Base-by-base conservation (phyloP, 1,140 invertebrate genomes). In the Heliconius hermathena region DNA sequence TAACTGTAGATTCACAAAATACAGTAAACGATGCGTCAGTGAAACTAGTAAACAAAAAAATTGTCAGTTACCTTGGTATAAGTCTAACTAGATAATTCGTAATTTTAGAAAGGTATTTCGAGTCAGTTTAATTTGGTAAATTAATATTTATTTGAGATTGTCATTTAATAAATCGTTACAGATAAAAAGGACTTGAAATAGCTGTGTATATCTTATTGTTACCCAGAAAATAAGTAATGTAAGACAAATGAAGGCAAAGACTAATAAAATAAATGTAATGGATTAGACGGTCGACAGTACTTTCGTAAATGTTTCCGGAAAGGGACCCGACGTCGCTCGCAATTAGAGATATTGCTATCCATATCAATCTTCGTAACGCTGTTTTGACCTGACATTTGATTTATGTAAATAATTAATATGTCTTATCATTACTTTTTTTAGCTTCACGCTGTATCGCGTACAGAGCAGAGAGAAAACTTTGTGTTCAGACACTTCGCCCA, bases 261-360 rank as follows among this genome's bases (percentile, higher is more conserved):
- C 57, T 66, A 26, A 66, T 66, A 66, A 66, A 66, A 66, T 66
- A 66, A 66, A 66, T 66, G 57, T 66, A 66, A 66, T 66, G 57
- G 22, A 66, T 66, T 66, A 66, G n/a, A 66, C 11, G 57, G 57
- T 26, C 57, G 8, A 66, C 57, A 26, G 57, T 66, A 66, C 57
- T 66, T 66, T 26, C 22, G 57, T 29, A 26, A 66, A 66, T 66
- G 57, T 66, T 29, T 29, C 57, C 57, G 57, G 57, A 26, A 66
- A 66, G 57, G 26, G 57, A 57, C n/a, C 57, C 57, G 22, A 29
- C 57, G 22, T 66, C 57, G 57, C 57, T 66, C 16, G 29, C 57
- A 29, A 66, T 66, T 66, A 66, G 57, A 66, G 57, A 29, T 66
- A 66, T 11, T 26, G 26, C 22, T 29, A 29, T 66, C 22, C 29